Evolutionary conservation across 2,888 invertebrate species (phyloP), one percentile per base, ranked within the genome.

Genomic region (Octonoba sinensis): DNA sequence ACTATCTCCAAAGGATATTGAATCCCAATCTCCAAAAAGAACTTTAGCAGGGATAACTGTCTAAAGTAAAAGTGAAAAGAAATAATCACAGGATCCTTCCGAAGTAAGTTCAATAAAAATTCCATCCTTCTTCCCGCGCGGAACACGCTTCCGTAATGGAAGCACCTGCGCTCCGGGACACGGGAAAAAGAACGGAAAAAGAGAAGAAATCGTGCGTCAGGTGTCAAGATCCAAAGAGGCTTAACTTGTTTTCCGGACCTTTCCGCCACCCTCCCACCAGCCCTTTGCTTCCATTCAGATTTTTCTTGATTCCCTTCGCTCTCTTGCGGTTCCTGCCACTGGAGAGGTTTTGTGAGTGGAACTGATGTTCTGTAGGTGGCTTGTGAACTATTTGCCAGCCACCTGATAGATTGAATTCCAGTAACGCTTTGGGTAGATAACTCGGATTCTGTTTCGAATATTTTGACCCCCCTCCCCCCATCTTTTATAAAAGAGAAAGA

Each of bases 171-270:
- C 66, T 81, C 73, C 73, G 67, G 65, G 71, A 66, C 71, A 54
- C 51, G 77, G 67, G 69, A 70, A 77, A 69, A 77, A 22, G 67
- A 65, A 65, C 49, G 66, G 46, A 51, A 16, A n/a, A 49, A 49
- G 51, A 60, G 66, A 49, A 54, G 44, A 69, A 51, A 57, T 66
- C 36, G 79, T 69, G 79, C 73, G 79, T 81, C 79, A 81, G 79
- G 79, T 81, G 79, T 81, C 79, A 81, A 73, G 79, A 62, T 51
- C 73, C 73, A 81, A 73, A 81, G 69, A 81, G 79, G 79, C 69
- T 81, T 81, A 81, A 81, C 79, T 73, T 81, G 79, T 81, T 72
- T 79, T 81, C 64, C 79, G 56, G 66, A 64, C 60, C 78, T 59
- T 81, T 69, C 79, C 62, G 66, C 62, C 60, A 71, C 59, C 71